Percentiles rank a stretch among this genome's conserved stretches.
Evolutionary conservation across 2,888 invertebrate genomes (phyloP).

Genomic region (Blastobasis adustella): DNA sequence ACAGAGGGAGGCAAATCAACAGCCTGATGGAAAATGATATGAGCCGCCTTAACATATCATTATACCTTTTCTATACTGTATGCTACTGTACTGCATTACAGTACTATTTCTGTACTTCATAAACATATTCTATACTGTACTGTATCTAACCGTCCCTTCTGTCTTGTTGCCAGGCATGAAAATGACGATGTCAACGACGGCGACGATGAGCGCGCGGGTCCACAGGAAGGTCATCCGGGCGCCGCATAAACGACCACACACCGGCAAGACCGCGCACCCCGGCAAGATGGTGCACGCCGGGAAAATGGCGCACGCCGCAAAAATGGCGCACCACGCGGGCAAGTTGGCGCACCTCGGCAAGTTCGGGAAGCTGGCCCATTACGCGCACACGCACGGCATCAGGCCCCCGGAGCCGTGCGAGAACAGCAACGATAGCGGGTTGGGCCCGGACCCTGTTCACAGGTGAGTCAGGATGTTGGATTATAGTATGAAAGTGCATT

Average conservation of each 20-base stretch:
- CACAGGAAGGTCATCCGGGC: constrained; percentile 81
- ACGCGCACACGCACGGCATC: constrained; percentile 63
- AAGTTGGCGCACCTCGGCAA: constrained; percentile 49
- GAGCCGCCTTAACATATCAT: too few species aligned
- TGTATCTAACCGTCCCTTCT: background rate
- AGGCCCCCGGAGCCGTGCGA: constrained; percentile 80
- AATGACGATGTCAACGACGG: constrained; percentile 83
- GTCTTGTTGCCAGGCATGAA: constrained; percentile 76
- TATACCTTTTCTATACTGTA: too few species aligned
- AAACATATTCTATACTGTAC: too few species aligned
- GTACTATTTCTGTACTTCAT: too few species aligned
- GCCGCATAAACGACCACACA: constrained; percentile 75
- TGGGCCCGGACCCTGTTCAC: constrained; percentile 83
- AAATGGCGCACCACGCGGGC: constrained; percentile 37
- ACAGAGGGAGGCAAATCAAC: too few species aligned
- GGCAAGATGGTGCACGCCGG: constrained; percentile 67
- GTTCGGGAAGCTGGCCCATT: constrained; percentile 53
- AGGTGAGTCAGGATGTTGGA: constrained; percentile 34
- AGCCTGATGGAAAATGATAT: too few species aligned
- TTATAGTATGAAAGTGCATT: too few species aligned
- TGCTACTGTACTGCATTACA: too few species aligned
- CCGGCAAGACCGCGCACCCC: constrained; percentile 58
- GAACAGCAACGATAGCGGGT: constrained; percentile 92
- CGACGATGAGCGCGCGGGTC: constrained; percentile 79
- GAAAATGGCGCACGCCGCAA: constrained; percentile 53